Evolutionary conservation across 2,888 invertebrate genomes (phyloP).

Genomic region (Dioctria linearis): DNA sequence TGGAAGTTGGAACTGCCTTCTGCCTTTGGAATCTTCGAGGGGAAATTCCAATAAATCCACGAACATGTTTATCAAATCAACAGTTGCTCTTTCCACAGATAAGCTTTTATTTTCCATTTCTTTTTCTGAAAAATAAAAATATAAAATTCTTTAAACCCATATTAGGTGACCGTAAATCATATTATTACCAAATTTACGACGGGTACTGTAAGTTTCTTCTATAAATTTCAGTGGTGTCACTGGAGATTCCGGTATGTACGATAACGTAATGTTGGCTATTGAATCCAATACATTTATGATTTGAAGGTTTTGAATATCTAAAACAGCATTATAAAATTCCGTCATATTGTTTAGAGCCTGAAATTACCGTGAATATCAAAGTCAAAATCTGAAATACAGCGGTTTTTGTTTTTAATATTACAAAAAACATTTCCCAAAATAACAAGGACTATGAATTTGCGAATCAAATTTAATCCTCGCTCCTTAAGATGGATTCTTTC

Average conservation of each 20-base stretch:
- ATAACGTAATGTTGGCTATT: constrained; percentile 76
- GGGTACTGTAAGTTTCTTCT: constrained; percentile 75
- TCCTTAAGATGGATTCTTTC: too few relatives aligned
- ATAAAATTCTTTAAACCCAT: neutral
- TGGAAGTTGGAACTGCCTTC: constrained; percentile 75
- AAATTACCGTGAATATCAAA: neutral
- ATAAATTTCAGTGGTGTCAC: constrained; percentile 77
- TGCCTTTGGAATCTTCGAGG: constrained; percentile 72
- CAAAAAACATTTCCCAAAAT: too few relatives aligned
- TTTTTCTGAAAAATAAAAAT: constrained; percentile 64
- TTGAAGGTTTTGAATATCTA: constrained; percentile 83
- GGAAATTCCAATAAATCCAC: constrained; percentile 72
- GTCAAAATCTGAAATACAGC: too few relatives aligned
- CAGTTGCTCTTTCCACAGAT: constrained; percentile 83
- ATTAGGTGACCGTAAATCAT: neutral
- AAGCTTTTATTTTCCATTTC: constrained; percentile 75
- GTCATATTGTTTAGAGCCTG: constrained; percentile 61
- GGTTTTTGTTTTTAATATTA: too few relatives aligned
- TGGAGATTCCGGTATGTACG: constrained; percentile 77
- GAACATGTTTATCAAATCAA: constrained; percentile 84
- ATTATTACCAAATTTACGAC: constrained; percentile 65
- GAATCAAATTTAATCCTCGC: too few relatives aligned
- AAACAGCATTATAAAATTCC: constrained; percentile 70
- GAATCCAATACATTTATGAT: constrained; percentile 79
- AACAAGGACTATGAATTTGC: too few relatives aligned